Percentiles rank a stretch among this genome's conserved stretches.
Conservation (phyloP, 1,140 invertebrate genomes). For the Caenorhabditis latens region DNA sequence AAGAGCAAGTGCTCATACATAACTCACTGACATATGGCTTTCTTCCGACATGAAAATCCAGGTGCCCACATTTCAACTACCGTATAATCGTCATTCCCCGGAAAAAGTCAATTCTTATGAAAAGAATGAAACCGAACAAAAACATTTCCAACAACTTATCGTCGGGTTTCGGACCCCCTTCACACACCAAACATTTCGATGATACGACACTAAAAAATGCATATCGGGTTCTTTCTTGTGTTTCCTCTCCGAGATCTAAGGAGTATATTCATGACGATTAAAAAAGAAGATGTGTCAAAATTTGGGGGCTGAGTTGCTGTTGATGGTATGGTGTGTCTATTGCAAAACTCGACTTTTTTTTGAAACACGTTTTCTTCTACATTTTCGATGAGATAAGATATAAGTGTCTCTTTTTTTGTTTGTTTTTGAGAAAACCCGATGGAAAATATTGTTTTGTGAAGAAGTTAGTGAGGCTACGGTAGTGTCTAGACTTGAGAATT, state of each 20-base stretch:
- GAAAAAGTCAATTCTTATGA: too few species aligned
- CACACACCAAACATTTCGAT: background rate
- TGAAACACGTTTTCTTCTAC: conserved; percentile 20
- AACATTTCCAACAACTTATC: background rate
- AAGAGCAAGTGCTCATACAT: conserved; percentile 8
- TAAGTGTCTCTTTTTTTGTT: background rate
- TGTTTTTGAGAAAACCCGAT: background rate
- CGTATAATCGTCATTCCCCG: conserved; percentile 17
- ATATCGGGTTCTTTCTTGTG: background rate
- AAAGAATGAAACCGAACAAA: too few species aligned
- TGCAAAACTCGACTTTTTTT: conserved; percentile 37
- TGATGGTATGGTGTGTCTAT: conserved; percentile 14
- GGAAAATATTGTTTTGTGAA: too few species aligned
- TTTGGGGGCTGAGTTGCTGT: background rate
- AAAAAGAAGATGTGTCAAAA: conserved; percentile 54
- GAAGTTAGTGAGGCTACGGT: too few species aligned
- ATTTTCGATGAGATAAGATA: conserved; percentile 24
- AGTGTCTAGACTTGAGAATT: too few species aligned
- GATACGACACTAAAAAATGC: background rate
- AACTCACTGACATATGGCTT: conserved; percentile 46
- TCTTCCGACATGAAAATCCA: background rate
- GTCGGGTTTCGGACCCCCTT: background rate
- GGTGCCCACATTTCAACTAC: conserved; percentile 10
- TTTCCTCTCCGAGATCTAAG: background rate
- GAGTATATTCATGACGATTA: conserved; percentile 45